Evolutionary conservation across 1,140 invertebrate species (phyloP).

Genomic region (Latrodectus geometricus): DNA sequence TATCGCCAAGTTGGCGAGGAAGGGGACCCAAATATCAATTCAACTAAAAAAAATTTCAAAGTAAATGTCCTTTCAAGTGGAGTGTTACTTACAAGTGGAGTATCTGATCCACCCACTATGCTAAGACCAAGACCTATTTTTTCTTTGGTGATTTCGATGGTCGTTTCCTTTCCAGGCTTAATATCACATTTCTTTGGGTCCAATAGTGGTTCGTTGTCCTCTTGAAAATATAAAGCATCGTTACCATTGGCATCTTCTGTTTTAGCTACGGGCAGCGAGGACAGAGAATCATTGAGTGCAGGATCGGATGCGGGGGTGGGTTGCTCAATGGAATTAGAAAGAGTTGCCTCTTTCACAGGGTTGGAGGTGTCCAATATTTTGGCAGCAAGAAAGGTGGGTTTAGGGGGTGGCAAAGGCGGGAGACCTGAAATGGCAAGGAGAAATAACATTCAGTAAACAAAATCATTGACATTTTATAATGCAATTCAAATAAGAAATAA

Average conservation of each 20-base stretch:
- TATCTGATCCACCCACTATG: constrained; percentile 92
- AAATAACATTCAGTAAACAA: too few relatives aligned
- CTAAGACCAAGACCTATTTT: constrained; percentile 88
- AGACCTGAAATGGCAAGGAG: constrained; percentile 61
- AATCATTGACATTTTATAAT: too few relatives aligned
- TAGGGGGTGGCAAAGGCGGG: constrained; percentile 63
- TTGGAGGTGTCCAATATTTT: background rate
- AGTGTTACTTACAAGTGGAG: constrained; percentile 72
- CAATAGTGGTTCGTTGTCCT: constrained; percentile 19
- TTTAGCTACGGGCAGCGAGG: constrained; percentile 4
- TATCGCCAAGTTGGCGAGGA: too few relatives aligned
- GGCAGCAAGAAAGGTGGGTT: constrained; percentile 49
- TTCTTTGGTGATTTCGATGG: constrained; percentile 90
- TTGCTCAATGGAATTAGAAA: background rate
- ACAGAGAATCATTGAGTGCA: background rate
- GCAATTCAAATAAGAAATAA: too few relatives aligned
- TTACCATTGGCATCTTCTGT: constrained; percentile 18
- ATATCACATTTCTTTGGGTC: constrained; percentile 64
- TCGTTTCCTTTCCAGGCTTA: constrained; percentile 80
- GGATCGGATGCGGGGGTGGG: background rate
- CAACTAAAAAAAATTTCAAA: background rate
- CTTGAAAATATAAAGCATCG: constrained; percentile 48
- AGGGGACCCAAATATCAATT: too few relatives aligned
- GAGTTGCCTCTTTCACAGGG: constrained; percentile 3
- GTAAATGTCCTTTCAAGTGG: background rate